A percentile compares a stretch with the other conserved stretches of the same genome.
phyloP scores from a whole-genome alignment of 2,888 invertebrate species.

The Stramonita haemastoma region DNA sequence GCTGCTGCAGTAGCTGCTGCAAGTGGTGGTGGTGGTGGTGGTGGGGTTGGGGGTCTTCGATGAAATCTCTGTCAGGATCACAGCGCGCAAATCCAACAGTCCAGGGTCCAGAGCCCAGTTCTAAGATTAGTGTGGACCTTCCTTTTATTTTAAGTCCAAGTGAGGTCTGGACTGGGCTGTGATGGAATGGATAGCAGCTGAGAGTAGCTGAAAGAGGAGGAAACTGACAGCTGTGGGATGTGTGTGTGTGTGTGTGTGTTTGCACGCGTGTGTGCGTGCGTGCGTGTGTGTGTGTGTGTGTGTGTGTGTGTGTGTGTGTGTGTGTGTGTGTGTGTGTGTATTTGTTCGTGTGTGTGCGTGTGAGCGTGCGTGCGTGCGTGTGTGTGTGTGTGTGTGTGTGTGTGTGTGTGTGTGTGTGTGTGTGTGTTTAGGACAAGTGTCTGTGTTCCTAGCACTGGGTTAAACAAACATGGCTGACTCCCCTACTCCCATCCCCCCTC shows the following conservation, averaged over 20 bases:
- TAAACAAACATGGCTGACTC: too few species aligned
- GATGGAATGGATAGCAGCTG: too few species aligned
- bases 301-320: background rate
- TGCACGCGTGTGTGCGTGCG: background rate
- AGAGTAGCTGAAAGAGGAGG: background rate
- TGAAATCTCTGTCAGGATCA: background rate
- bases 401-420: background rate
- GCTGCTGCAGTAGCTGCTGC: too few species aligned
- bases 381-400: background rate
- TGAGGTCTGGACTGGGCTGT: too few species aligned
- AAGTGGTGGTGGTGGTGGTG: too few species aligned
- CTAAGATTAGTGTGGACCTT: too few species aligned
- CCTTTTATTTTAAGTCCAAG: too few species aligned
- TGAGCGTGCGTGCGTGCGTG: background rate
- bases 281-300: background rate
- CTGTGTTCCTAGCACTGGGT: too few species aligned
- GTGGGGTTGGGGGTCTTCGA: background rate
- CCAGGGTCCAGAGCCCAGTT: too few species aligned
- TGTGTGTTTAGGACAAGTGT: too few species aligned
- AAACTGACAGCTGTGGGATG: background rate
- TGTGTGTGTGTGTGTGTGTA: background rate
- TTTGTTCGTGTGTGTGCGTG: background rate
- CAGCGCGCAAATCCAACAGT: background rate
- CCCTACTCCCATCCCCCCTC: too few species aligned
- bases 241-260: background rate